phyloP scores from a whole-genome alignment of 2,888 invertebrate genomes.

The Pardosa pseudoannulata region DNA sequence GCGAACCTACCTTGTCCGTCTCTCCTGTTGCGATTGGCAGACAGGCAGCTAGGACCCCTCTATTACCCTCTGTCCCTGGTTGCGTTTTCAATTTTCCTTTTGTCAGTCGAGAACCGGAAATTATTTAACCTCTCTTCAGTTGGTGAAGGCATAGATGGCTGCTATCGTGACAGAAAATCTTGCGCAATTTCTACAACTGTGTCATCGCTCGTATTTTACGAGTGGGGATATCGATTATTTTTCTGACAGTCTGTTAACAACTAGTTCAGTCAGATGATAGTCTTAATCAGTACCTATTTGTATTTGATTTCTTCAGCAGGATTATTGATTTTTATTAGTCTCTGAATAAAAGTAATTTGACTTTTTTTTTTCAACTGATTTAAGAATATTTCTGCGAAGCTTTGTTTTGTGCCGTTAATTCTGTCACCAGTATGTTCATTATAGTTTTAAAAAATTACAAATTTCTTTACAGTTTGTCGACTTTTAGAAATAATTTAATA shows the following conservation, averaged over 20 bases:
- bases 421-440: too few relatives aligned
- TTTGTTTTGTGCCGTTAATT: too few relatives aligned
- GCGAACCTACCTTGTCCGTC: constrained; percentile 5
- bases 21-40: constrained; percentile 17
- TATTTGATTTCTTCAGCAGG: too few relatives aligned
- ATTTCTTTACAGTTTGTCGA: too few relatives aligned
- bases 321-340: too few relatives aligned
- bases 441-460: too few relatives aligned
- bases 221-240: not conserved
- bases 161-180: not conserved
- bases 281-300: not conserved
- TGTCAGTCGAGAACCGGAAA: constrained; percentile 43
- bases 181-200: not conserved
- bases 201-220: not conserved
- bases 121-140: constrained; percentile 25
- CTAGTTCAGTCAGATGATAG: not conserved
- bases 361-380: too few relatives aligned
- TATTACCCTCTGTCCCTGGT: not conserved
- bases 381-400: too few relatives aligned
- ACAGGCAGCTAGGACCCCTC: not conserved
- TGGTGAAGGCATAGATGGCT: not conserved
- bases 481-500: too few relatives aligned
- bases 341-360: too few relatives aligned
- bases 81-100: constrained; percentile 60
- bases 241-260: constrained; percentile 13